phyloP scores from a whole-genome alignment of 2,888 invertebrate genomes.

The Rhamnusium bicolor region DNA sequence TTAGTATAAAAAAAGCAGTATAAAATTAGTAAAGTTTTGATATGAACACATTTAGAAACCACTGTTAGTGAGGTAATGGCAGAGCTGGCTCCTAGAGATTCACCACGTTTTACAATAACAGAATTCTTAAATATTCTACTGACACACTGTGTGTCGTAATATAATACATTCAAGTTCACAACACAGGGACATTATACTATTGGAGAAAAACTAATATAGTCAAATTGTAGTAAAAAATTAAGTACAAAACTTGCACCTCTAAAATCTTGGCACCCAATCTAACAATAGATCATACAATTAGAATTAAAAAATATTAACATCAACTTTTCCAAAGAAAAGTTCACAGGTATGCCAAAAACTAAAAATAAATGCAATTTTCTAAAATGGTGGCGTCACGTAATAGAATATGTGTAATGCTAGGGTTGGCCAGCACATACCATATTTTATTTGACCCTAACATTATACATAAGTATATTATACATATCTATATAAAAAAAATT shows the following conservation, averaged over 20 bases:
- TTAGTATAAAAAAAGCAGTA: conserved; percentile 63
- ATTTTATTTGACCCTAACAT: conserved; percentile 57
- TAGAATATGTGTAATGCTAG: conserved; percentile 58
- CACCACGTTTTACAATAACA: conserved; percentile 64
- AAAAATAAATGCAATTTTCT: conserved; percentile 64
- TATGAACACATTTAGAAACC: conserved; percentile 69
- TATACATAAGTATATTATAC: conserved; percentile 54
- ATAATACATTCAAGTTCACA: conserved; percentile 48
- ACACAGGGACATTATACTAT: conserved; percentile 48
- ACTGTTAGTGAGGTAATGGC: conserved; percentile 67
- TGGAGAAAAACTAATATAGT: conserved; percentile 51
- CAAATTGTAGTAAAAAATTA: conserved; percentile 57
- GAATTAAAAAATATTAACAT: conserved; percentile 55
- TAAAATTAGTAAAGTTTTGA: conserved; percentile 64
- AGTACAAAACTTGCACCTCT: conserved; percentile 65
- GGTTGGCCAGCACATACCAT: conserved; percentile 50
- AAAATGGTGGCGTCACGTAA: conserved; percentile 60
- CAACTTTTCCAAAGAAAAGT: conserved; percentile 33
- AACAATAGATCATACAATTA: conserved; percentile 42
- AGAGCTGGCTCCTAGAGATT: conserved; percentile 67
- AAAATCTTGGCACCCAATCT: conserved; percentile 60
- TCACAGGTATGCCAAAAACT: conserved; percentile 52
- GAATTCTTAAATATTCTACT: conserved; percentile 60
- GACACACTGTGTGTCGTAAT: conserved; percentile 40
- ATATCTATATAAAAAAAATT: conserved; percentile 42